phyloP scores from a whole-genome alignment of 2,888 invertebrate genomes.

The Tachina fera region DNA sequence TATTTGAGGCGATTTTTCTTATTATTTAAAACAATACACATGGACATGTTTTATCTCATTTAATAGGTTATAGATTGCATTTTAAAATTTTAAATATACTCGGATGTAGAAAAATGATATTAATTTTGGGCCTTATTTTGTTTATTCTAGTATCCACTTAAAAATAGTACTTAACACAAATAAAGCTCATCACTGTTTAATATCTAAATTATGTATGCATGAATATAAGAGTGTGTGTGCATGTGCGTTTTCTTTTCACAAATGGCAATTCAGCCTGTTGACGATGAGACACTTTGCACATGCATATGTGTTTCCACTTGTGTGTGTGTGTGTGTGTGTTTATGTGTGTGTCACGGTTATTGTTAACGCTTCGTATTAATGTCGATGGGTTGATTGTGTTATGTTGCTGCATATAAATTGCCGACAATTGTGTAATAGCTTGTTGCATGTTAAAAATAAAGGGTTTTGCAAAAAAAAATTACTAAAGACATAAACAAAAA shows the following conservation, averaged over 20 bases:
- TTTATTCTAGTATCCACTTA: too few species aligned
- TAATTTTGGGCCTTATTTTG: too few species aligned
- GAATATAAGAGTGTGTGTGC: background rate
- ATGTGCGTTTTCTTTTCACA: slow-evolving; percentile 17
- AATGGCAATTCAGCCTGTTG: slow-evolving; percentile 66
- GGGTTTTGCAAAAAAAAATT: slow-evolving; percentile 8
- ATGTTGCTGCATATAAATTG: slow-evolving; percentile 52
- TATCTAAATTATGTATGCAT: background rate
- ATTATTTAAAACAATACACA: too few species aligned
- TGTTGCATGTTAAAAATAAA: slow-evolving; percentile 12
- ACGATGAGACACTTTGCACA: slow-evolving; percentile 23
- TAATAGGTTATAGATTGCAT: too few species aligned
- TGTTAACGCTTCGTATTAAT: slow-evolving; percentile 17
- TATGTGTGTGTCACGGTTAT: slow-evolving; percentile 18
- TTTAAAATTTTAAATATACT: too few species aligned
- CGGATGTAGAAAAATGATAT: too few species aligned
- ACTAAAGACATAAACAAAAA: background rate
- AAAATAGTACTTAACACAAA: too few species aligned
- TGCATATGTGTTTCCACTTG: background rate
- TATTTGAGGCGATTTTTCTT: too few species aligned
- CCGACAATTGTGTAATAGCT: slow-evolving; percentile 63
- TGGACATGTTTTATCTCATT: too few species aligned
- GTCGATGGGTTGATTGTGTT: slow-evolving; percentile 24
- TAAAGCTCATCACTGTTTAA: too few species aligned
- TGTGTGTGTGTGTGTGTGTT: slow-evolving; percentile 21